Percentiles rank a stretch among this genome's conserved stretches.
phyloP scores from a whole-genome alignment of 2,113 vertebrate genomes.

The Neogale vison region DNA sequence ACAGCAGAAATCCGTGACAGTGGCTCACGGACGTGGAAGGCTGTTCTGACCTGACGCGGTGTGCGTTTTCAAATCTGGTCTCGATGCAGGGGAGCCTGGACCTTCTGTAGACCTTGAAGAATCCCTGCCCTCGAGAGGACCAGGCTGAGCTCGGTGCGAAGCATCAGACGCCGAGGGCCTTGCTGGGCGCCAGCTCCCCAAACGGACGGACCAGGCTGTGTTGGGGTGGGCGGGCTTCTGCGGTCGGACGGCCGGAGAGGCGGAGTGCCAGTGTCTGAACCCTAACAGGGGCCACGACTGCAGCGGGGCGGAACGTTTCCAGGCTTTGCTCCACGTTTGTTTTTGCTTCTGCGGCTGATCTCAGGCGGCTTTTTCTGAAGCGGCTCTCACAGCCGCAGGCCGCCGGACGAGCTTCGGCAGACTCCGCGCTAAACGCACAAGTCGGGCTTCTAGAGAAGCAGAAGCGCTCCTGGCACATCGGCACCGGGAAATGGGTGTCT shows the following conservation, averaged over 20 bases:
- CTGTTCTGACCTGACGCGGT: neutral
- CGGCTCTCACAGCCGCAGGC: neutral
- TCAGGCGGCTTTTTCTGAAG: neutral
- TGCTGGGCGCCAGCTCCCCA: neutral
- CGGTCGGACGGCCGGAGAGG: no score
- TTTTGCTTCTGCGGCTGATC: neutral
- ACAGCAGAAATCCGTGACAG: neutral
- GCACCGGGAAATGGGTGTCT: neutral
- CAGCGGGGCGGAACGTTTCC: accelerated
- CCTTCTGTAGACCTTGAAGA: neutral
- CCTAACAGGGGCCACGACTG: accelerated
- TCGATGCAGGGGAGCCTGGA: neutral
- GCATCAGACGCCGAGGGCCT: accelerated
- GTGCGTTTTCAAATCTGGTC: neutral
- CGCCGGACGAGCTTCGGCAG: neutral
- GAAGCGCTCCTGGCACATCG: neutral
- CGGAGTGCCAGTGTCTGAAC: neutral
- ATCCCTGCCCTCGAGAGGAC: neutral
- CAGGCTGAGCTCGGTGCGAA: neutral
- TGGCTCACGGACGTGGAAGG: neutral
- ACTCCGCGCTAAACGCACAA: neutral
- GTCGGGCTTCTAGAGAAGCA: neutral
- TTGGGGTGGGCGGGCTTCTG: no score
- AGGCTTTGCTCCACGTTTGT: no score
- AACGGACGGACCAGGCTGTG: no score